Percentiles rank a stretch among this genome's conserved stretches.
Conservation (phyloP, 2,113 vertebrate species). For the Genyomyrus donnyi region DNA sequence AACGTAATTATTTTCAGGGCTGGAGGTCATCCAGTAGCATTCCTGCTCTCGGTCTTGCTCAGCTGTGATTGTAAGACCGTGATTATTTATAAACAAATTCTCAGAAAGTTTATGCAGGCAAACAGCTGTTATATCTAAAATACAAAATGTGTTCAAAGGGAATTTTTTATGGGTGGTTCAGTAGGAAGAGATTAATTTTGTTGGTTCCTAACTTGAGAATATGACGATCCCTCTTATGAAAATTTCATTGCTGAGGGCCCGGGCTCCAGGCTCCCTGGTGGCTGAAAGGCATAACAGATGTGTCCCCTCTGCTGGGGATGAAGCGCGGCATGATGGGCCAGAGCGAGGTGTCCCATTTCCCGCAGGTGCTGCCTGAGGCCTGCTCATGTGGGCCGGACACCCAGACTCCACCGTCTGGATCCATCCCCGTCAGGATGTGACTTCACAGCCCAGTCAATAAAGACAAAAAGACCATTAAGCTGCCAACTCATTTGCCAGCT, state of each 20-base stretch:
- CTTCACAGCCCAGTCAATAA: neutral
- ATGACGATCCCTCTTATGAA: neutral
- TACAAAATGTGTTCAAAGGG: neutral
- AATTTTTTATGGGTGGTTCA: neutral
- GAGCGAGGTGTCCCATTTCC: neutral
- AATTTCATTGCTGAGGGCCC: neutral
- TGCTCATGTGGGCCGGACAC: neutral
- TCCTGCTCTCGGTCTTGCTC: neutral
- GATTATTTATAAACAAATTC: neutral
- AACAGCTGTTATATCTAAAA: neutral
- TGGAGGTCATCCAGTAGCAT: neutral
- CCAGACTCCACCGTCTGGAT: slow-evolving; percentile 26
- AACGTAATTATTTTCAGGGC: neutral
- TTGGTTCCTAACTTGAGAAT: neutral
- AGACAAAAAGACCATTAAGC: neutral
- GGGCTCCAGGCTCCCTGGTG: neutral
- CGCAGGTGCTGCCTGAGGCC: neutral
- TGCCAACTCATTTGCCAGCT: neutral
- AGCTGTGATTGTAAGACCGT: neutral
- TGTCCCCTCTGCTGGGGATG: neutral
- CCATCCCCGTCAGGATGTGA: neutral
- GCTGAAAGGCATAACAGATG: neutral
- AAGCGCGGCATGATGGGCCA: neutral
- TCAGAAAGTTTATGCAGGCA: no score
- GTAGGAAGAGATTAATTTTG: neutral